Evolutionary conservation across 1,140 invertebrate genomes (phyloP).

Genomic region (Brachystomella parvula): DNA sequence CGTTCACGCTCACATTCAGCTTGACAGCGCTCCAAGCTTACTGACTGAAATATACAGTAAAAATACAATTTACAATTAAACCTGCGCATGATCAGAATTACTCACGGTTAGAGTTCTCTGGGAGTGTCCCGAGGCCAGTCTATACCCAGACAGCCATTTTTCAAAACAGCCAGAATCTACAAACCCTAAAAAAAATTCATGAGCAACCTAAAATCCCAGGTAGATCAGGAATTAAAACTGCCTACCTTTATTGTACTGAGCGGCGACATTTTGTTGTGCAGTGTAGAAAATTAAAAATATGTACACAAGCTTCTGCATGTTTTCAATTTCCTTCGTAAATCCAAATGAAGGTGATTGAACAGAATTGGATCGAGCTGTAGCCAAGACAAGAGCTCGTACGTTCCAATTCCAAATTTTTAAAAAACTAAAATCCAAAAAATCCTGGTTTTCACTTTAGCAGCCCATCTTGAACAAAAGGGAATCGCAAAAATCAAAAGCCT

Average conservation of each 20-base stretch:
- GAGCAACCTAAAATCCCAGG: no score
- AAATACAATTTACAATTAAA: no score
- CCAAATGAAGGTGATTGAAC: no score
- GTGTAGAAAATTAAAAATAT: neutral
- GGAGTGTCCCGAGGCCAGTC: conserved; percentile 30
- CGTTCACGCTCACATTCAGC: conserved; percentile 22
- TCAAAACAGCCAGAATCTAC: conserved; percentile 24
- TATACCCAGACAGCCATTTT: conserved; percentile 32
- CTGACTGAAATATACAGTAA: conserved; percentile 4
- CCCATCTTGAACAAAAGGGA: neutral
- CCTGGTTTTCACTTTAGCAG: neutral
- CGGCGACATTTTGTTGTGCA: neutral
- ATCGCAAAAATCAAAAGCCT: neutral
- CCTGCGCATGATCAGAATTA: neutral
- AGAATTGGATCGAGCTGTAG: no score
- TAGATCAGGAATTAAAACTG: neutral
- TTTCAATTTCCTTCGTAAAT: no score
- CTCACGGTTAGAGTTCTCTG: conserved; percentile 21
- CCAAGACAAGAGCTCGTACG: neutral
- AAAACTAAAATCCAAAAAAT: neutral
- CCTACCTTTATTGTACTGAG: neutral
- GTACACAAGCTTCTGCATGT: no score
- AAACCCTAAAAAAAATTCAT: conserved; percentile 1
- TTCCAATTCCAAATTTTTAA: neutral
- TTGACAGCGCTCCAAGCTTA: conserved; percentile 22